phyloP scores from a whole-genome alignment of 1,140 invertebrate species.

The Gryon sp. region DNA sequence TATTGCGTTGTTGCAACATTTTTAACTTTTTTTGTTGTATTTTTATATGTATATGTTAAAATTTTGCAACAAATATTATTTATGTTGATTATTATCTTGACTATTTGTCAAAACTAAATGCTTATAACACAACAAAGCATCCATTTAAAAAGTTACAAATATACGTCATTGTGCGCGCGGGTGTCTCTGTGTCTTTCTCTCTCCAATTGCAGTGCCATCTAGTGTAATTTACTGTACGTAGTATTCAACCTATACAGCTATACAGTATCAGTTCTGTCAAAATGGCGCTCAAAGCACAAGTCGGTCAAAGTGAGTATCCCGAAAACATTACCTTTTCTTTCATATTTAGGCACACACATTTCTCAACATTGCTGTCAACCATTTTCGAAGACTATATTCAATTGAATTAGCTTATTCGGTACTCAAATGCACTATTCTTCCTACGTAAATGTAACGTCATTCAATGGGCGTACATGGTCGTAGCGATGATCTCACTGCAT shows the following conservation, averaged over 20 bases:
- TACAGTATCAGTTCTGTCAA: slow-evolving; percentile 69
- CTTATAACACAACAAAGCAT: no score
- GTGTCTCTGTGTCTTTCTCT: no score
- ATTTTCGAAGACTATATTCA: neutral
- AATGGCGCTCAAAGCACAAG: slow-evolving; percentile 82
- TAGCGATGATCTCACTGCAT: slow-evolving; percentile 21
- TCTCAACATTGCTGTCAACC: slow-evolving; percentile 42
- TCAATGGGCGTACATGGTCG: slow-evolving; percentile 62
- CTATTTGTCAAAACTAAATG: no score
- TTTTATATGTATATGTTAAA: no score
- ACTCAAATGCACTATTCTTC: neutral
- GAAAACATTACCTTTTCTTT: slow-evolving; percentile 69
- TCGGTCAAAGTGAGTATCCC: slow-evolving; percentile 81
- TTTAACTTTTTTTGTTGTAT: no score
- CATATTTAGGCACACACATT: slow-evolving; percentile 6
- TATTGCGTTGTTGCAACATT: no score
- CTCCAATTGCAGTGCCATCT: slow-evolving; percentile 9
- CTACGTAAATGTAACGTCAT: slow-evolving; percentile 61
- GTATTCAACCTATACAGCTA: no score
- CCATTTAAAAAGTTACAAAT: no score
- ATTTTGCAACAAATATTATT: no score
- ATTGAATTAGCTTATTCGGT: neutral
- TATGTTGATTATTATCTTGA: no score
- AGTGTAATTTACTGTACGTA: neutral
- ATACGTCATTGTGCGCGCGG: no score